These are phyloP conservation scores for Stenopsyche tienmushanensis DNA, from an alignment of 1,140 invertebrate species.

Conservation along the genomic window DNA sequence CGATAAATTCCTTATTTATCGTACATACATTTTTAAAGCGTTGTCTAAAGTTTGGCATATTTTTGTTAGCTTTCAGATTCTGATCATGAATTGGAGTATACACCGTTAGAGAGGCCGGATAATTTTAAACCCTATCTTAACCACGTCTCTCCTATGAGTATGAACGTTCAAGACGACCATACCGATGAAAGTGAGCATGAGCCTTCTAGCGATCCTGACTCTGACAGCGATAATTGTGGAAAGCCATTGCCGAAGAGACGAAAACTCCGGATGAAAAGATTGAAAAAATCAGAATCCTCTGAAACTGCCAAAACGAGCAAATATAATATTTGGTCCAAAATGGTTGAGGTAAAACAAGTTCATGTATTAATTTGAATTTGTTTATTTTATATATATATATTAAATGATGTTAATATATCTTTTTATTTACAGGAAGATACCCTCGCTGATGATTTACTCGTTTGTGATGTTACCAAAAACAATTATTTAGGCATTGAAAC, in stretches of 20 bases:
- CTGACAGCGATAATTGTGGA: slow-evolving; percentile 35
- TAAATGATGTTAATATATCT: slow-evolving; percentile 1
- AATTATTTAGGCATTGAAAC: slow-evolving; percentile 37
- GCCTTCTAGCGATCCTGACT: slow-evolving; percentile 30
- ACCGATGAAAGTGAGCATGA: slow-evolving; percentile 35
- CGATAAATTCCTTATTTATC: no score
- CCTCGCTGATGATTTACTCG: slow-evolving; percentile 34
- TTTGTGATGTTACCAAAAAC: slow-evolving; percentile 37
- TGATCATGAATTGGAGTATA: slow-evolving; percentile 35
- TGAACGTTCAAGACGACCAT: slow-evolving; percentile 38
- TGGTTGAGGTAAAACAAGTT: slow-evolving; percentile 25
- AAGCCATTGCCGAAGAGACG: slow-evolving; percentile 27
- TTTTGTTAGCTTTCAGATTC: slow-evolving; percentile 35
- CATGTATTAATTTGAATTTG: neutral
- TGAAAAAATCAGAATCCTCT: slow-evolving; percentile 4
- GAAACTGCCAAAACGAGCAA: slow-evolving; percentile 28
- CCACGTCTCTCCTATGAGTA: slow-evolving; percentile 35
- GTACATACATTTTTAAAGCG: no score
- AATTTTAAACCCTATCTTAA: slow-evolving; percentile 32
- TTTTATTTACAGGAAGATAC: slow-evolving; percentile 39
- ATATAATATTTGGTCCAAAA: slow-evolving; percentile 40
- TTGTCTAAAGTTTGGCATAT: no score
- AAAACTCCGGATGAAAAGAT: slow-evolving; percentile 35
- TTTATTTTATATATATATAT: neutral
- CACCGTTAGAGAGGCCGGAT: slow-evolving; percentile 29